Conservation (phyloP, 2,888 invertebrate genomes). For the Tipula unca region DNA sequence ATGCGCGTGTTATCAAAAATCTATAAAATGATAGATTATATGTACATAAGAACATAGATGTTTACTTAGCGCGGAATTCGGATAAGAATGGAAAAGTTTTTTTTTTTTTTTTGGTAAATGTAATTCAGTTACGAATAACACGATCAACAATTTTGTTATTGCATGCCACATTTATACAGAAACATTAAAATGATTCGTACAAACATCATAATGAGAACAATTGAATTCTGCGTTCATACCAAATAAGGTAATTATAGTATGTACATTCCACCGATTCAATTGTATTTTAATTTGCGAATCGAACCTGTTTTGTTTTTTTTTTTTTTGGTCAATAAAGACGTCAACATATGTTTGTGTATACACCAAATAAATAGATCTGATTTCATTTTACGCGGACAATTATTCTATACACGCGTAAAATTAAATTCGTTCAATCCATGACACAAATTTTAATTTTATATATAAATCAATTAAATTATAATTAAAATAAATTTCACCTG, state of each 20-base stretch:
- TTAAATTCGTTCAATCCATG: not conserved
- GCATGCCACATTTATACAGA: not conserved
- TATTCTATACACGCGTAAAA: not conserved
- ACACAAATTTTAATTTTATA: not conserved
- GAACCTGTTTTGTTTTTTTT: not conserved
- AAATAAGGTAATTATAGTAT: not conserved
- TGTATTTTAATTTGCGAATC: not conserved
- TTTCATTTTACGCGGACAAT: not conserved
- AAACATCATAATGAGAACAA: not conserved
- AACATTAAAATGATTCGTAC: not conserved
- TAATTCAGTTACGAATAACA: not conserved
- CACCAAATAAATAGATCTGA: not conserved
- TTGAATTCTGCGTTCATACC: not conserved
- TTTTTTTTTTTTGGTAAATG: too few relatives aligned
- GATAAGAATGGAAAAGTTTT: not conserved
- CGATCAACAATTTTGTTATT: not conserved
- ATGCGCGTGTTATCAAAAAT: not conserved
- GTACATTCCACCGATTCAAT: not conserved
- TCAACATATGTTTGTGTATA: not conserved
- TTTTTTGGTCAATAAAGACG: not conserved
- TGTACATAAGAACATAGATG: too few relatives aligned
- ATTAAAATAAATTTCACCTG: constrained; percentile 8
- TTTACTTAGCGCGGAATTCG: too few relatives aligned
- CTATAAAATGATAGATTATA: not conserved
- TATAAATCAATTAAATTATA: not conserved